Percentiles rank a stretch among this genome's conserved stretches.
phyloP scores from a whole-genome alignment of 2,888 invertebrate genomes.

The Limnephilus rhombicus region DNA sequence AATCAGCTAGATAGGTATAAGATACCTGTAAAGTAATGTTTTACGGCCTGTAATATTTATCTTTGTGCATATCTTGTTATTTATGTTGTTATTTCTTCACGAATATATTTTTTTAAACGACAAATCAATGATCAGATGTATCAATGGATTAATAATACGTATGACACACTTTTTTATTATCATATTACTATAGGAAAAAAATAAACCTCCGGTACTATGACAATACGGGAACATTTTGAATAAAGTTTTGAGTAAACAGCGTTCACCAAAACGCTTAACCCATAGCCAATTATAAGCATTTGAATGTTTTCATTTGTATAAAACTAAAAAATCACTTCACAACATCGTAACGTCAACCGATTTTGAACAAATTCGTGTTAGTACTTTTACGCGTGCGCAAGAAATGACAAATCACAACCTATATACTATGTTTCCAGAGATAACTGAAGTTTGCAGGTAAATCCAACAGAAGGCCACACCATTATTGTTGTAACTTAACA shows the following conservation, averaged over 20 bases:
- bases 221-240: conserved; percentile 19
- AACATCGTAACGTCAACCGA: conserved; percentile 13
- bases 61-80: neutral
- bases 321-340: conserved; percentile 29
- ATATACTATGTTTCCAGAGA: neutral
- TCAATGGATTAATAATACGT: neutral
- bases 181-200: neutral
- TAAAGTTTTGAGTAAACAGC: conserved; percentile 16
- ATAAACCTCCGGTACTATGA: conserved; percentile 24
- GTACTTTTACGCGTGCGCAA: conserved; percentile 52
- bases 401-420: conserved; percentile 37
- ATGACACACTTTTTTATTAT: conserved; percentile 13
- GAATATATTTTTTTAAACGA: too few relatives aligned
- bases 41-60: neutral
- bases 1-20: neutral
- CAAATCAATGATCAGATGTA: neutral
- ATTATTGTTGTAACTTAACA: conserved; percentile 49
- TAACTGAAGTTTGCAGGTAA: conserved; percentile 21
- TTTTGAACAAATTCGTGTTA: neutral
- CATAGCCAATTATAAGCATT: conserved; percentile 22
- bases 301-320: conserved; percentile 13
- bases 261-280: neutral
- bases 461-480: conserved; percentile 12
- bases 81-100: neutral
- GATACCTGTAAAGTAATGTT: neutral